Percentiles rank a stretch among this genome's conserved stretches.
These are phyloP conservation scores for Monomorium pharaonis DNA, from an alignment of 1,140 invertebrate genomes.

Conservation along the genomic window DNA sequence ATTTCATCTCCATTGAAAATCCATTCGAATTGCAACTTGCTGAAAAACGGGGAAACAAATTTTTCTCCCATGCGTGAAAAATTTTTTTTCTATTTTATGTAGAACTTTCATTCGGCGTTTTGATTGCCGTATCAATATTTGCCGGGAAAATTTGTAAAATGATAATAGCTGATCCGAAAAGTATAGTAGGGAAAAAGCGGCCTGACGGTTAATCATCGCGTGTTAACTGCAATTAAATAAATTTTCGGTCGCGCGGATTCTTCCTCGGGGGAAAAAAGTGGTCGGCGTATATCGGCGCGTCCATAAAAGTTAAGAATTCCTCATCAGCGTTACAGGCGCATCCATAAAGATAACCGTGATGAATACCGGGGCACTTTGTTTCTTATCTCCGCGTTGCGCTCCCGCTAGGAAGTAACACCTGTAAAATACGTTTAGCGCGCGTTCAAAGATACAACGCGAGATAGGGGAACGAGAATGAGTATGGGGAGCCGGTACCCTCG, in stretches of 20 bases:
- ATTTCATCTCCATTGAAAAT: slow-evolving; percentile 15
- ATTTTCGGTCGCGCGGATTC: slow-evolving; percentile 13
- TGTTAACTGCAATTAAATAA: not conserved
- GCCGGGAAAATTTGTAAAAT: not conserved
- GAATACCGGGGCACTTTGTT: slow-evolving; percentile 55
- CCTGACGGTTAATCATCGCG: not conserved
- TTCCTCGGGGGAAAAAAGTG: slow-evolving; percentile 17
- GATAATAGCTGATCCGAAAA: slow-evolving; percentile 9
- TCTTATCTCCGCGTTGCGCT: slow-evolving; percentile 56
- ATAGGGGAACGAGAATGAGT: slow-evolving; percentile 30
- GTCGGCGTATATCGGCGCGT: slow-evolving; percentile 35
- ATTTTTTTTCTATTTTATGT: slow-evolving; percentile 17
- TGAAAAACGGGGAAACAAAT: not conserved
- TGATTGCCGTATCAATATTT: not conserved
- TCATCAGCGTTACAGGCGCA: slow-evolving; percentile 55
- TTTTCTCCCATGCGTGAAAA: not conserved
- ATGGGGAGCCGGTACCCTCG: not conserved
- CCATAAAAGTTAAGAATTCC: slow-evolving; percentile 65
- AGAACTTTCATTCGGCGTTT: not conserved
- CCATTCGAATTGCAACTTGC: not conserved
- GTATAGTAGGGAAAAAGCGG: not conserved
- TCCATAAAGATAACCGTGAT: slow-evolving; percentile 65
- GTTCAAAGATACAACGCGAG: slow-evolving; percentile 60
- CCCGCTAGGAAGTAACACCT: slow-evolving; percentile 70
- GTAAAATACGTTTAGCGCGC: slow-evolving; percentile 64